These are phyloP conservation scores for Neopipo cinnamomea DNA, from an alignment of 2,113 vertebrate genomes.

Conservation along the genomic window DNA sequence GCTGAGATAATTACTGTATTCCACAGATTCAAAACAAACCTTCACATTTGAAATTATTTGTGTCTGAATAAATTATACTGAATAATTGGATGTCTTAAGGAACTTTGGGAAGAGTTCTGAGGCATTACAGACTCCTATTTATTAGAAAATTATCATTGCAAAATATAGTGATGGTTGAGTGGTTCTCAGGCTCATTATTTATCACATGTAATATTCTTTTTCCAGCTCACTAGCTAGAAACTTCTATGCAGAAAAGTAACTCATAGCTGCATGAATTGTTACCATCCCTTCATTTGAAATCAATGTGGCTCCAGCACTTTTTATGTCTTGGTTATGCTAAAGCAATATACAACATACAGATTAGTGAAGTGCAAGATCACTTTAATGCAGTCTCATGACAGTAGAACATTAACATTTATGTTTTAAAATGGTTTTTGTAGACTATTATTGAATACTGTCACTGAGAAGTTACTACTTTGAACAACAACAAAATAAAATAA, in stretches of 20 bases:
- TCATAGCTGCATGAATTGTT: background rate
- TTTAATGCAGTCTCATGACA: background rate
- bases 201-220: background rate
- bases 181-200: background rate
- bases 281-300: background rate
- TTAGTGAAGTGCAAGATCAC: background rate
- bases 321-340: background rate
- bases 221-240: background rate
- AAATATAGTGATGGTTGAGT: background rate
- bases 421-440: background rate
- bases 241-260: background rate
- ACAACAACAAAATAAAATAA: background rate
- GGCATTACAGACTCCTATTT: background rate
- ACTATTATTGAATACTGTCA: background rate
- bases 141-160: slow-evolving; percentile 8
- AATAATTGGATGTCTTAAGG: background rate
- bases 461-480: background rate
- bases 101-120: background rate
- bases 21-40: background rate
- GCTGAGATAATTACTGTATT: background rate
- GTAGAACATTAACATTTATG: background rate
- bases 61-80: background rate
- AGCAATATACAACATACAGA: background rate
- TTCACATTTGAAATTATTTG: background rate
- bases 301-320: background rate